These are phyloP conservation scores for Colistium nudipinnis DNA, from an alignment of 2,113 vertebrate genomes.

Conservation along the genomic window DNA sequence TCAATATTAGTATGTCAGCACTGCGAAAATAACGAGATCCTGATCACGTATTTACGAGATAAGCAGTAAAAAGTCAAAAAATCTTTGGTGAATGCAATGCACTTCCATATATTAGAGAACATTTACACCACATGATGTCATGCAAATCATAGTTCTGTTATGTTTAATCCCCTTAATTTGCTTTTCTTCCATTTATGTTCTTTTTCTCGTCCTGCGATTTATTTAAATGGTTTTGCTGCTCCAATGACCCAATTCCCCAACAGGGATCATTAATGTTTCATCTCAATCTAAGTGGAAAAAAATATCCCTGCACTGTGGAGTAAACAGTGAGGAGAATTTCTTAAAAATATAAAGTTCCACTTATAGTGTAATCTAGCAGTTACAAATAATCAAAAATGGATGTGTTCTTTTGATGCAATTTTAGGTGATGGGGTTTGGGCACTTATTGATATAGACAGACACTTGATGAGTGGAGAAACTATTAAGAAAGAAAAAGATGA, in stretches of 20 bases:
- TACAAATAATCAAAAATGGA: neutral
- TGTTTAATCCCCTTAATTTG: slow-evolving; percentile 18
- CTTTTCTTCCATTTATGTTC: slow-evolving; percentile 15
- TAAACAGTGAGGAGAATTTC: neutral
- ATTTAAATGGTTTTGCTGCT: slow-evolving; percentile 25
- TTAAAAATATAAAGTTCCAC: slow-evolving; percentile 11
- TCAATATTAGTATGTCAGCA: no score
- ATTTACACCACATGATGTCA: no score
- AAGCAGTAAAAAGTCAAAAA: no score
- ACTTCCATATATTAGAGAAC: no score
- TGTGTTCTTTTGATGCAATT: neutral
- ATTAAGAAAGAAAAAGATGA: neutral
- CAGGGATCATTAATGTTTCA: slow-evolving; percentile 37
- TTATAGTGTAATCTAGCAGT: slow-evolving; percentile 9
- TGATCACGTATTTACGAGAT: no score
- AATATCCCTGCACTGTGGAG: neutral
- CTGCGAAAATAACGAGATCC: no score
- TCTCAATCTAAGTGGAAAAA: slow-evolving; percentile 30
- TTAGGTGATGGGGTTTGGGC: neutral
- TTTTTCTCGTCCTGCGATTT: neutral
- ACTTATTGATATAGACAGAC: neutral
- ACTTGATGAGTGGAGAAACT: no score
- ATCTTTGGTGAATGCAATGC: no score
- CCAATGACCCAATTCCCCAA: slow-evolving; percentile 34
- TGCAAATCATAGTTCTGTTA: slow-evolving; percentile 1